phyloP scores from a whole-genome alignment of 2,888 invertebrate genomes.

The Trileptium ribeirensis region DNA sequence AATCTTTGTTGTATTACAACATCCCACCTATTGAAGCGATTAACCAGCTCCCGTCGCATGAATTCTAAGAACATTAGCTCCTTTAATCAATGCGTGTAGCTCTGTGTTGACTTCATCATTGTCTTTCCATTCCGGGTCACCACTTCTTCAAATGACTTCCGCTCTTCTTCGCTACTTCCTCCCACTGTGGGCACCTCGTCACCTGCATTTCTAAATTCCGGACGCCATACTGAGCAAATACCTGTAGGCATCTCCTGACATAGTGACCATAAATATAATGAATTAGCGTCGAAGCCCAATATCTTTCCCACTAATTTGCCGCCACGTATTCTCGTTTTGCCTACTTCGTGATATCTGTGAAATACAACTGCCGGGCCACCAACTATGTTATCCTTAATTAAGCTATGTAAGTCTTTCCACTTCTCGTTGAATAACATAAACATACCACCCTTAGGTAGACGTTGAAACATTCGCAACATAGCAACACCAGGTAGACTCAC shows the following conservation, averaged over 20 bases:
- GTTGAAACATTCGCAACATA: constrained; percentile 24
- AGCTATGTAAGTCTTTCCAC: not conserved
- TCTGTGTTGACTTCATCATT: too few species aligned
- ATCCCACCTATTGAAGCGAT: too few species aligned
- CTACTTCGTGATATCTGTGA: not conserved
- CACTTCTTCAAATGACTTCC: too few species aligned
- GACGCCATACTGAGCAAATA: not conserved
- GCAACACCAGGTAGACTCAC: not conserved
- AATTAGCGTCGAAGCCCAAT: not conserved
- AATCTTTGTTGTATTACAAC: too few species aligned
- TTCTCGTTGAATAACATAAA: constrained; percentile 8
- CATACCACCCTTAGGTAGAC: constrained; percentile 12
- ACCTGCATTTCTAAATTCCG: too few species aligned
- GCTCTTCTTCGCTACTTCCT: too few species aligned
- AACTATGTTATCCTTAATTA: not conserved
- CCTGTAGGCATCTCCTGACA: not conserved
- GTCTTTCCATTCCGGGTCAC: too few species aligned
- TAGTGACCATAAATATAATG: not conserved
- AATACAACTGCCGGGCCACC: not conserved
- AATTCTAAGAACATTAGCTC: too few species aligned
- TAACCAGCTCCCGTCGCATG: too few species aligned
- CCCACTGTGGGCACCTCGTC: too few species aligned
- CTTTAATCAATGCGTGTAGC: too few species aligned
- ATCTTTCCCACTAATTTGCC: not conserved
- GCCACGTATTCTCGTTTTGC: not conserved